Percentiles rank a stretch among this genome's conserved stretches.
Evolutionary conservation across 1,140 invertebrate genomes (phyloP).

Genomic region (Stenopsyche tienmushanensis): DNA sequence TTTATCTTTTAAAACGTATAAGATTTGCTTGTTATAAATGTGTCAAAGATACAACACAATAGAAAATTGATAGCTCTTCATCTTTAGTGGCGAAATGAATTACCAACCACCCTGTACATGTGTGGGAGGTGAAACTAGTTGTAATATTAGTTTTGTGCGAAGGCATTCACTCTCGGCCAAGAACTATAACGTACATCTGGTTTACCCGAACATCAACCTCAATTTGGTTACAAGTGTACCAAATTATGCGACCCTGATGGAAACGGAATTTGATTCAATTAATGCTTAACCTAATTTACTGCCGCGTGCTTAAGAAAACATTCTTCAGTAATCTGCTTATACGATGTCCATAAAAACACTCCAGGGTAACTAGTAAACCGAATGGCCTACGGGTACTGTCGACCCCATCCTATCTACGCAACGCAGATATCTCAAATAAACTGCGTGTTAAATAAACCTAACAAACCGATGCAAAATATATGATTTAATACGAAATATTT

Average conservation of each 20-base stretch:
- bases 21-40: not conserved
- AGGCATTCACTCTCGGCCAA: not conserved
- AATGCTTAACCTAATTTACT: conserved; percentile 20
- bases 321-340: conserved; percentile 18
- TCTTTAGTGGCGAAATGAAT: not conserved
- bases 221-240: not conserved
- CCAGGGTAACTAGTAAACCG: not conserved
- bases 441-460: too few relatives aligned
- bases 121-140: not conserved
- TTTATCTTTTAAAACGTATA: not conserved
- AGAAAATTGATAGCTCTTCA: too few relatives aligned
- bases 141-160: not conserved
- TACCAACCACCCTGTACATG: not conserved
- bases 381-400: too few relatives aligned
- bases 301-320: conserved; percentile 21
- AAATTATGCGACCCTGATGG: conserved; percentile 19
- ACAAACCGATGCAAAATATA: too few relatives aligned
- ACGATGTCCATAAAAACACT: conserved; percentile 14
- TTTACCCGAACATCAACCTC: conserved; percentile 8
- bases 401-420: too few relatives aligned
- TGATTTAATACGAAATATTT: too few relatives aligned
- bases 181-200: not conserved
- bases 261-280: conserved; percentile 23
- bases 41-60: too few relatives aligned
- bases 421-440: too few relatives aligned